phyloP scores from a whole-genome alignment of 2,113 vertebrate species.

The Mus spicilegus region DNA sequence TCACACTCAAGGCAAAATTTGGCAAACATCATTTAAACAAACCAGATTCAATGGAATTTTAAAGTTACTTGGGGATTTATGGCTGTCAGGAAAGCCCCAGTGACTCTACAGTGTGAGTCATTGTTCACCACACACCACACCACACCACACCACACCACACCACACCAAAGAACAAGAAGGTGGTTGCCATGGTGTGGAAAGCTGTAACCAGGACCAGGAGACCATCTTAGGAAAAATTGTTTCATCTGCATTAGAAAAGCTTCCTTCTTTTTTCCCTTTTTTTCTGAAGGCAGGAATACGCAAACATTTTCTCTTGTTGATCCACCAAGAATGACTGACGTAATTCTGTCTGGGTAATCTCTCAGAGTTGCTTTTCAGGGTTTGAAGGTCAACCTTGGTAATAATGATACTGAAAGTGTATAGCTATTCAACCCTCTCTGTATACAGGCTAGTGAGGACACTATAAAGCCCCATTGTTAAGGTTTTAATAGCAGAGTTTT shows the following conservation, averaged over 20 bases:
- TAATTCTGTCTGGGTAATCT: background rate
- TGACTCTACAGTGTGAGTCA: conserved; percentile 61
- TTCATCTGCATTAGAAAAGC: conserved; percentile 54
- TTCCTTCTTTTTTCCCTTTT: background rate
- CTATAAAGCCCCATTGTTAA: background rate
- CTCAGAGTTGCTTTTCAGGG: background rate
- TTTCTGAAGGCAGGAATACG: background rate
- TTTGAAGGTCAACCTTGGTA: background rate
- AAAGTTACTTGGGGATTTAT: conserved; percentile 55
- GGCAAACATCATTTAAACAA: conserved; percentile 67
- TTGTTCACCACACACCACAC: conserved; percentile 14
- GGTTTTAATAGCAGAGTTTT: background rate
- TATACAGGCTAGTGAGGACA: background rate
- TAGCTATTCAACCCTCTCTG: background rate
- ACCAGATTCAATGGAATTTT: conserved; percentile 64
- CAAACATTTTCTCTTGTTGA: background rate
- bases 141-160: too few relatives aligned
- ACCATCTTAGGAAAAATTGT: conserved; percentile 27
- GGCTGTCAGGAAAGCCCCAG: conserved; percentile 55
- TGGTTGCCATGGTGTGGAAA: background rate
- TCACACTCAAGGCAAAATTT: conserved; percentile 73
- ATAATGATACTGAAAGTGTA: background rate
- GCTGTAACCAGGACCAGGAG: conserved; percentile 29
- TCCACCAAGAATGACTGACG: background rate
- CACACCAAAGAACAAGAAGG: background rate